These are phyloP conservation scores for Anser cygnoides DNA, from an alignment of 2,113 vertebrate genomes.

Conservation along the genomic window DNA sequence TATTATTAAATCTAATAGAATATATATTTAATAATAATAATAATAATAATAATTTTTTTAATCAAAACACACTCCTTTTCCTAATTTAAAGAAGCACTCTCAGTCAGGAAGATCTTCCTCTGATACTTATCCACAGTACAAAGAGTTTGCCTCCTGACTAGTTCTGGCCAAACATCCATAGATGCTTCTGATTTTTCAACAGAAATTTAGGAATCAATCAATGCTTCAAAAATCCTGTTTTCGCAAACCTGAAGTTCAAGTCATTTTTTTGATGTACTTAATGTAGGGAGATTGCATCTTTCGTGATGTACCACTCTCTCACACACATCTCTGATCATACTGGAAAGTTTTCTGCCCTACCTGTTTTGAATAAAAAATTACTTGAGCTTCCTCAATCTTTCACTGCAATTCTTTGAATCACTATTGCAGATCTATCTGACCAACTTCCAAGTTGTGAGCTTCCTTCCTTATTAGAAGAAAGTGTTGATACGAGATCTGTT, in stretches of 20 bases:
- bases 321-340: neutral
- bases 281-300: neutral
- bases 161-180: neutral
- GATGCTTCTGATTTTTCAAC: neutral
- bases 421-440: neutral
- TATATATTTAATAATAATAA: too few relatives aligned
- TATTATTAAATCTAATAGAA: too few relatives aligned
- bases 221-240: neutral
- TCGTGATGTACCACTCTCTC: neutral
- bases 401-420: neutral
- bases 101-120: neutral
- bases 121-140: neutral
- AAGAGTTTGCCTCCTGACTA: neutral
- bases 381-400: neutral
- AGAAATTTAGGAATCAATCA: neutral
- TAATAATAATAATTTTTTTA: neutral
- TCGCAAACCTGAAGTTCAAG: neutral
- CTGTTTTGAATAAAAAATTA: neutral
- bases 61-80: fast-evolving
- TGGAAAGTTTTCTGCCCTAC: neutral
- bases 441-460: neutral
- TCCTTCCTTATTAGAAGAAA: neutral
- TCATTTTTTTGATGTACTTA: neutral
- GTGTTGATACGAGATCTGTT: neutral
- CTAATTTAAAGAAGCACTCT: neutral